These are phyloP conservation scores for Actinopyga echinites DNA, from an alignment of 53 echinoderm and acorn worm species.

Conservation along the genomic window DNA sequence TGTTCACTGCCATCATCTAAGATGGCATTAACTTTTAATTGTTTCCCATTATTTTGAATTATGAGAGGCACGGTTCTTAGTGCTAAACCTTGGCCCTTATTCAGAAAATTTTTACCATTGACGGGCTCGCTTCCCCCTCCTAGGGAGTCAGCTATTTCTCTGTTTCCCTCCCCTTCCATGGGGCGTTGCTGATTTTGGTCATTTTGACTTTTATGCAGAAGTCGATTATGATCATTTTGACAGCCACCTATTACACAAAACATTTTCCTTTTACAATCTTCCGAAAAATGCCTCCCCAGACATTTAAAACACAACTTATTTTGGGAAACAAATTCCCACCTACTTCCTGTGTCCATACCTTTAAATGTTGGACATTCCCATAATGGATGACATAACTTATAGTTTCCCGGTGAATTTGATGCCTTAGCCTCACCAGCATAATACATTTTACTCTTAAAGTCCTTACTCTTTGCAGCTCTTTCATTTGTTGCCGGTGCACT, in stretches of 20 bases:
- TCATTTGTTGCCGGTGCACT: too few relatives aligned
- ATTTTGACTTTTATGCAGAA: constrained; percentile 5
- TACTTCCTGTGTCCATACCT: neutral
- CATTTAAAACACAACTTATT: constrained; percentile 17
- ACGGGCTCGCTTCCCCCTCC: neutral
- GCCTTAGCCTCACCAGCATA: too few relatives aligned
- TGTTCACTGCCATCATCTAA: constrained; percentile 43
- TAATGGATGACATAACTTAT: neutral
- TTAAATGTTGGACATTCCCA: neutral
- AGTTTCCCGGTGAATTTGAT: neutral
- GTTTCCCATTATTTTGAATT: neutral
- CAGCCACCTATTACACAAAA: neutral
- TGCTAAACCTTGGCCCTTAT: neutral
- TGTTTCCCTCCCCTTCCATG: neutral
- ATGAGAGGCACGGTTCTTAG: constrained; percentile 14
- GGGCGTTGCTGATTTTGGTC: neutral
- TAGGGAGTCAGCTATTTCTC: neutral
- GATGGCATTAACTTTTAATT: constrained; percentile 9
- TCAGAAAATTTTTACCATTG: neutral
- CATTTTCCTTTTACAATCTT: constrained; percentile 1
- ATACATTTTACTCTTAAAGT: too few relatives aligned
- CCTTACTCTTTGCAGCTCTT: too few relatives aligned
- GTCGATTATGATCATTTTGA: constrained; percentile 11
- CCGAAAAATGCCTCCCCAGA: constrained; percentile 3
- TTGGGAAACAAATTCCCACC: neutral